Base-by-base conservation (phyloP, 2,113 vertebrate species). In the Sialia sialis region DNA sequence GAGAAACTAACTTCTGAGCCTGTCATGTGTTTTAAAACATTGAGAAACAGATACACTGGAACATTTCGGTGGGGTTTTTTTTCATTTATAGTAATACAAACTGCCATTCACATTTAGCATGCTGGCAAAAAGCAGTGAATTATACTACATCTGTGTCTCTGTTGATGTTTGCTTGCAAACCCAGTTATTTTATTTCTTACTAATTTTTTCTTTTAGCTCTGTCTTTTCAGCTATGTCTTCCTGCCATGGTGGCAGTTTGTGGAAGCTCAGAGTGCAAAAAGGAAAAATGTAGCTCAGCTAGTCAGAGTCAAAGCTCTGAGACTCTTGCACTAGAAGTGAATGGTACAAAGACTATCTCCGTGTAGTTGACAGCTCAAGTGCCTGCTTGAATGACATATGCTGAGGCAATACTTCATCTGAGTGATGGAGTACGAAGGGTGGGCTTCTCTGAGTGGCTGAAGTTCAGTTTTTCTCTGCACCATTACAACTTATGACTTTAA, bases 81-180 rank as follows among this genome's bases (percentile, higher is more conserved):
- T 30, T 41, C 32, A 5, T n/a, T 21, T 51, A 6, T 1, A 32
- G 56, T 14, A 20, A 34, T 4, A 27, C 14, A 66, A 54, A 13
- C 6, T 54, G 26, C 34, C 9, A 0, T 25, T 58, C 10, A 1
- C 0, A 0, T 13, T 68, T 15, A 63, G 49, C 20, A 12, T 3
- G 1, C 29, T 16, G 43, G 22, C 41, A 13, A 30, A 79, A 82
- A 69, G 18, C 48, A 32, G 6, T 27, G 6, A 51, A 43, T 59
- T 43, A 43, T 1, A 1, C 41, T 58, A 4, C 14, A 30, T 68
- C 62, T 2, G 0, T 4, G 9, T 75, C 32, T 72, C 66, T 52
- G 46, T 63, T 4, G 0, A 0, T 11, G 23, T 41, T 56, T 38
- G 16, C 41, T 86, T 41, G 9, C 8, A 26, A 55, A n/a, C 4